phyloP scores from a whole-genome alignment of 2,113 vertebrate species.

The Rhombomys opimus region DNA sequence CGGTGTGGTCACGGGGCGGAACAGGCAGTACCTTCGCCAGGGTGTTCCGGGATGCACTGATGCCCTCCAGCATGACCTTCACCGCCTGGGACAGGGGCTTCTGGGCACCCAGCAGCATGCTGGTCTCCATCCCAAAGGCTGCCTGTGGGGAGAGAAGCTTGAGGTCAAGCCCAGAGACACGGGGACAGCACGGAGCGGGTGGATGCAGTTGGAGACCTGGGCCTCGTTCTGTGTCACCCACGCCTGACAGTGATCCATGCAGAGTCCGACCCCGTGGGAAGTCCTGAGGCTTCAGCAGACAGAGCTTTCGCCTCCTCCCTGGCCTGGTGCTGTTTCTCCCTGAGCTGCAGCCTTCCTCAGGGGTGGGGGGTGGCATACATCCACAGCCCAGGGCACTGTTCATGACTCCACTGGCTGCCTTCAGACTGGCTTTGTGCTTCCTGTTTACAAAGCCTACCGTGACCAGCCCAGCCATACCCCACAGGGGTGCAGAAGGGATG shows the following conservation, averaged over 20 bases:
- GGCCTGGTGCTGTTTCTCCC: neutral
- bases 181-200: neutral
- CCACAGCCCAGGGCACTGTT: too few relatives aligned
- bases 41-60: constrained; percentile 82
- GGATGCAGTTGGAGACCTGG: neutral
- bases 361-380: too few relatives aligned
- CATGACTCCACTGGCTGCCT: neutral
- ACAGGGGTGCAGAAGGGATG: fast-evolving
- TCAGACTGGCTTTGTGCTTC: too few relatives aligned
- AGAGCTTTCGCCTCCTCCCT: neutral
- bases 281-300: neutral
- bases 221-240: fast-evolving
- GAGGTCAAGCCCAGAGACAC: fast-evolving
- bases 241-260: fast-evolving
- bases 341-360: neutral
- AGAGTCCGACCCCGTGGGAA: fast-evolving
- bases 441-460: neutral
- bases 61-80: constrained; percentile 87
- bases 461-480: neutral
- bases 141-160: constrained; percentile 84
- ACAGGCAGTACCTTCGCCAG: constrained; percentile 80
- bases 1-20: fast-evolving
- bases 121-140: constrained; percentile 93
- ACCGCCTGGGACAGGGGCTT: constrained; percentile 89
- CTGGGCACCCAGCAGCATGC: constrained; percentile 83